phyloP scores from a whole-genome alignment of 2,113 vertebrate species.

The Oreochromis spilurus region DNA sequence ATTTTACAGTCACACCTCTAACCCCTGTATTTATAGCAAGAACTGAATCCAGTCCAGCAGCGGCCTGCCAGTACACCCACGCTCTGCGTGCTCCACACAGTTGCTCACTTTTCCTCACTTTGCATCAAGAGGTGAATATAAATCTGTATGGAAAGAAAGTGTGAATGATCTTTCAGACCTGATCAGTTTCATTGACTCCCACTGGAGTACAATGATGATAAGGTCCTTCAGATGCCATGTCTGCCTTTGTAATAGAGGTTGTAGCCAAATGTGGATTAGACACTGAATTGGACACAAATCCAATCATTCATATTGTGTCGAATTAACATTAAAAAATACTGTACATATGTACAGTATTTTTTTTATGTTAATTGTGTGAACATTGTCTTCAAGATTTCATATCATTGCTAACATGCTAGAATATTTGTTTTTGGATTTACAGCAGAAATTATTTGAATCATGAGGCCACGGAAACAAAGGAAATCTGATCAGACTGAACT shows the following conservation, averaged over 20 bases:
- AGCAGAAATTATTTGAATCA: neutral
- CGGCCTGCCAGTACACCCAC: neutral
- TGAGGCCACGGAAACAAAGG: neutral
- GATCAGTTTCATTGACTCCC: neutral
- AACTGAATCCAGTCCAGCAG: neutral
- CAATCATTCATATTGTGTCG: neutral
- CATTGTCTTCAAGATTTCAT: neutral
- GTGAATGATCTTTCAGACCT: neutral
- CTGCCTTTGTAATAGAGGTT: neutral
- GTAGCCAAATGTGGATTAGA: neutral
- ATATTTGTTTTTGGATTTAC: neutral
- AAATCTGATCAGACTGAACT: neutral
- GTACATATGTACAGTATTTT: neutral
- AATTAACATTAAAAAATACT: neutral
- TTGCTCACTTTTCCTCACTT: neutral
- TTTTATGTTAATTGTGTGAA: neutral
- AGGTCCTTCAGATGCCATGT: no score
- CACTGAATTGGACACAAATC: neutral
- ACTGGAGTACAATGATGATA: neutral
- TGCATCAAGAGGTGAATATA: neutral
- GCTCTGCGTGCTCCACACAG: neutral
- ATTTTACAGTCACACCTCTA: slow-evolving; percentile 30
- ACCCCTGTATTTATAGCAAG: slow-evolving; percentile 12
- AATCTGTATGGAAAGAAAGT: neutral
- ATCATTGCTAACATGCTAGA: neutral